Conservation (phyloP, 2,888 invertebrate species). For the Pheosia tremula region DNA sequence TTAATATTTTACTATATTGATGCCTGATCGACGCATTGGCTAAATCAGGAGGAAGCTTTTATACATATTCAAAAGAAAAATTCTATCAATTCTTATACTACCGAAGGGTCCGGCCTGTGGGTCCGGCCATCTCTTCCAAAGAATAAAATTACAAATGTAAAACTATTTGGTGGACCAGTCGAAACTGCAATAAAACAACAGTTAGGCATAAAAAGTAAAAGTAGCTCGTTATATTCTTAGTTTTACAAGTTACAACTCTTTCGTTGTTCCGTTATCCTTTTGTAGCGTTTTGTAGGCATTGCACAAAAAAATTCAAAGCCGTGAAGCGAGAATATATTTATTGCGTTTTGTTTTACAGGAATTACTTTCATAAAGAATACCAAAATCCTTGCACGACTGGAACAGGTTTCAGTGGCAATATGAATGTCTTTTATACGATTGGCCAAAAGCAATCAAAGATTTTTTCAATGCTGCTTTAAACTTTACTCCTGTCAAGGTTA, state of each 20-base stretch:
- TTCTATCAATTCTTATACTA: background rate
- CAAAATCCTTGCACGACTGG: background rate
- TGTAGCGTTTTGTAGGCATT: slow-evolving; percentile 10
- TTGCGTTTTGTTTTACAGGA: slow-evolving; percentile 19
- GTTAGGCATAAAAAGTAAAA: slow-evolving; percentile 50
- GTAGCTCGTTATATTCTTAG: slow-evolving; percentile 40
- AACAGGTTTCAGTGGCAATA: background rate
- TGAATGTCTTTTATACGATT: background rate
- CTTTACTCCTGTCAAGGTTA: background rate
- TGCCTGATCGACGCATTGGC: background rate
- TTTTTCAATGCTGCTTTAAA: background rate
- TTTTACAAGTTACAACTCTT: slow-evolving; percentile 32
- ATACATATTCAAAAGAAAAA: background rate
- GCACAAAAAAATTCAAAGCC: slow-evolving; percentile 27
- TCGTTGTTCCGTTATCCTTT: slow-evolving; percentile 45
- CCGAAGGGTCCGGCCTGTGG: slow-evolving; percentile 6
- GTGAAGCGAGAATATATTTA: slow-evolving; percentile 25
- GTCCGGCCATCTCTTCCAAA: background rate
- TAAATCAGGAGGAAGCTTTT: background rate
- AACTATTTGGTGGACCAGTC: slow-evolving; percentile 21
- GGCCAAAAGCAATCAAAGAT: background rate
- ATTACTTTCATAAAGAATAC: slow-evolving; percentile 18
- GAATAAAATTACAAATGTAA: slow-evolving; percentile 16
- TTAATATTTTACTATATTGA: background rate
- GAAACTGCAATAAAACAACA: slow-evolving; percentile 33